Conservation (phyloP, 2,888 invertebrate genomes). For the Neocrepidodera transversa region DNA sequence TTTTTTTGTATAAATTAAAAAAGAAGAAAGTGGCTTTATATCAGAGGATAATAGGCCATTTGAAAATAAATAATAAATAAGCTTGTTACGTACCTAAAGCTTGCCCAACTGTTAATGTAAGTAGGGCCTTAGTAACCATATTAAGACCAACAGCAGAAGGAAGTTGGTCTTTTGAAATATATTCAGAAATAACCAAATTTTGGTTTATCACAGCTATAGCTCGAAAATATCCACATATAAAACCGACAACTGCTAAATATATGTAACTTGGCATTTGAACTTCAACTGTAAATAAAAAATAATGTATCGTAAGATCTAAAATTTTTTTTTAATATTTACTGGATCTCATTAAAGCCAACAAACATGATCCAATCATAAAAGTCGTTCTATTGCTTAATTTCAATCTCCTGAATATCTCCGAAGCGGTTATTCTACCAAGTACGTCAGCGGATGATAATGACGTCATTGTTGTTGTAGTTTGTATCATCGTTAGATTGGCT, state of each 20-base stretch:
- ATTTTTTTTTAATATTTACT: constrained; percentile 60
- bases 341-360: constrained; percentile 66
- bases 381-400: constrained; percentile 68
- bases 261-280: constrained; percentile 40
- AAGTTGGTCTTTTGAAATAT: constrained; percentile 64
- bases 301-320: background rate
- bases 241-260: constrained; percentile 36
- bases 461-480: constrained; percentile 76
- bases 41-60: background rate
- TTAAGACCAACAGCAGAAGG: constrained; percentile 76
- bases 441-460: constrained; percentile 73
- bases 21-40: background rate
- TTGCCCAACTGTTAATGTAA: constrained; percentile 72
- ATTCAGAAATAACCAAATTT: constrained; percentile 73
- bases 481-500: constrained; percentile 58
- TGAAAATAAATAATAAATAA: constrained; percentile 2
- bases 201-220: constrained; percentile 78
- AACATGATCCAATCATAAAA: constrained; percentile 68
- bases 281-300: constrained; percentile 39
- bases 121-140: constrained; percentile 75
- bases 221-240: constrained; percentile 60
- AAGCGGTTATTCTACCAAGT: constrained; percentile 69
- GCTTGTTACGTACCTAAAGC: constrained; percentile 59
- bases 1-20: background rate
- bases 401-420: constrained; percentile 68